Evolutionary conservation across 2,888 invertebrate genomes (phyloP).

Genomic region (Tipula helvola): DNA sequence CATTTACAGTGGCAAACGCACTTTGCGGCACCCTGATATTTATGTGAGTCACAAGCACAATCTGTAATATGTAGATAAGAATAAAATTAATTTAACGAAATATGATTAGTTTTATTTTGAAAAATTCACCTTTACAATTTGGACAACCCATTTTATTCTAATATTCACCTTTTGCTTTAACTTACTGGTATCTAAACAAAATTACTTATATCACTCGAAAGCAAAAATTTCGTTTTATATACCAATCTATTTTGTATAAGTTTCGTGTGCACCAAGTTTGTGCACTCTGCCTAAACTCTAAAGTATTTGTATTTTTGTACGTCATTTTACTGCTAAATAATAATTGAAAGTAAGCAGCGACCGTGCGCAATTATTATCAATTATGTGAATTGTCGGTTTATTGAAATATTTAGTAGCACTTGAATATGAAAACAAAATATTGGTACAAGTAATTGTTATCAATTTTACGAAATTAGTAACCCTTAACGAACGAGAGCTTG

Average conservation of each 20-base stretch:
- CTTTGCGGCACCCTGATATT: neutral
- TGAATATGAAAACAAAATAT: neutral
- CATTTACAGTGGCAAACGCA: neutral
- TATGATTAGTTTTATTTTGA: neutral
- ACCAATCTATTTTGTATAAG: neutral
- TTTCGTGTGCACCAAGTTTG: neutral
- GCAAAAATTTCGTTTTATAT: neutral
- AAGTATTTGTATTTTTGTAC: neutral
- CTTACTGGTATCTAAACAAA: neutral
- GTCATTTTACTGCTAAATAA: neutral
- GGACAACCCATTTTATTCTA: neutral
- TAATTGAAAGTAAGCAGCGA: neutral
- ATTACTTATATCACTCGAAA: neutral
- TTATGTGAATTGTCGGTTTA: neutral
- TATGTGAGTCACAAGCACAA: neutral
- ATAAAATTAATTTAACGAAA: neutral
- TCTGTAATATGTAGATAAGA: neutral
- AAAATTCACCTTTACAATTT: neutral
- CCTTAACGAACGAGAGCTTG: no score
- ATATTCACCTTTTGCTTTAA: neutral
- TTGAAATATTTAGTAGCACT: no score
- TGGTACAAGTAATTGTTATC: neutral
- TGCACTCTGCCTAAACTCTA: neutral
- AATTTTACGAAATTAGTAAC: no score
- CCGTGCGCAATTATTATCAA: neutral